Evolutionary conservation across 1,140 invertebrate genomes (phyloP).

Genomic region (Archegozetes longisetosus): DNA sequence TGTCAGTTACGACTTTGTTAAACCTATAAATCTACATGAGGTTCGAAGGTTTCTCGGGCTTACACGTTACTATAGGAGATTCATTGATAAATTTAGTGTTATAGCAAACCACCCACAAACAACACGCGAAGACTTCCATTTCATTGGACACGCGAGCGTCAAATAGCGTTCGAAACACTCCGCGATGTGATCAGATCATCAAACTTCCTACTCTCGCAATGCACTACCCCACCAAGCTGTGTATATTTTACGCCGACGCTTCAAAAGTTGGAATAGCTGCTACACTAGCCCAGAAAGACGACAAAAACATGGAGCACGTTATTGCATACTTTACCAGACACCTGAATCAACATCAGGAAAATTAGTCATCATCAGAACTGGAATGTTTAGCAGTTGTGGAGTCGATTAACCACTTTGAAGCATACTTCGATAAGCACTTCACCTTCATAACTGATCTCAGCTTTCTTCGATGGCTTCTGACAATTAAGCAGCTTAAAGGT

Average conservation of each 20-base stretch:
- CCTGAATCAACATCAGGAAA: slow-evolving; percentile 14
- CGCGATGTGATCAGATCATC: slow-evolving; percentile 18
- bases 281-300: too few relatives aligned
- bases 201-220: slow-evolving; percentile 24
- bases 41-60: slow-evolving; percentile 22
- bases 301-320: slow-evolving; percentile 27
- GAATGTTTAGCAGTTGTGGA: slow-evolving; percentile 21
- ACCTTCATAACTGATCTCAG: too few relatives aligned
- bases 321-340: slow-evolving; percentile 15
- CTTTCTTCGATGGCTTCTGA: slow-evolving; percentile 24
- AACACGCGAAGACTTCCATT: slow-evolving; percentile 6
- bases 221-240: neutral
- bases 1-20: slow-evolving; percentile 16
- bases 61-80: slow-evolving; percentile 22
- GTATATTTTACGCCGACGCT: slow-evolving; percentile 16
- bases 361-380: slow-evolving; percentile 18
- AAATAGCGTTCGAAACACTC: slow-evolving; percentile 3
- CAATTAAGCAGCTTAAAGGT: slow-evolving; percentile 18
- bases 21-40: slow-evolving; percentile 18
- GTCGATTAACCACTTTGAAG: too few relatives aligned
- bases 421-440: too few relatives aligned
- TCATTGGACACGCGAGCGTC: neutral
- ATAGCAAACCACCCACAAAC: slow-evolving; percentile 17
- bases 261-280: slow-evolving; percentile 13
- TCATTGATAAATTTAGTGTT: slow-evolving; percentile 21